Percentiles rank a stretch among this genome's conserved stretches.
Evolutionary conservation across 1,140 invertebrate species (phyloP).

Genomic region (Chironomus striatipennis): DNA sequence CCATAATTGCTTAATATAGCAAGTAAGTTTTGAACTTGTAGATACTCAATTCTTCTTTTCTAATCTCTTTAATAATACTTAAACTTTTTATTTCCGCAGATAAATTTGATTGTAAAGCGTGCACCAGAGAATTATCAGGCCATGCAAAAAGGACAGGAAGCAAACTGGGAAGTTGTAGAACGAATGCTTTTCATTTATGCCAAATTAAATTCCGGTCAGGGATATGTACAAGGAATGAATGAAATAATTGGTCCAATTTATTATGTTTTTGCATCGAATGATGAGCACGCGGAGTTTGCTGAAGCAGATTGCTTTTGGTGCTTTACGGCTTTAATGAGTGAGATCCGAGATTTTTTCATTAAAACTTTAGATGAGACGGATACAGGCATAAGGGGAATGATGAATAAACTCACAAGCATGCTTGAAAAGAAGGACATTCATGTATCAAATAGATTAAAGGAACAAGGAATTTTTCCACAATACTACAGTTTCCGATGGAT

Average conservation of each 20-base stretch:
- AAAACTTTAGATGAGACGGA: constrained; percentile 89
- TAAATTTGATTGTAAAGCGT: constrained; percentile 56
- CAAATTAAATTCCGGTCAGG: constrained; percentile 94
- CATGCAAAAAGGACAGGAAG: constrained; percentile 72
- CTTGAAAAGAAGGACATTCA: constrained; percentile 67
- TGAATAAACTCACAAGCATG: constrained; percentile 65
- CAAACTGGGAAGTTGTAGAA: constrained; percentile 96
- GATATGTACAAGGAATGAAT: constrained; percentile 99
- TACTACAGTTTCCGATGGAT: constrained; percentile 97
- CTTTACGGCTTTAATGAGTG: constrained; percentile 94
- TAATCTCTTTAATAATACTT: not conserved
- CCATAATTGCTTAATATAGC: constrained; percentile 31
- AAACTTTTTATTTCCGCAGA: constrained; percentile 27
- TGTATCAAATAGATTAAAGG: constrained; percentile 65
- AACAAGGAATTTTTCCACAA: constrained; percentile 83
- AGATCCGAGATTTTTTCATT: constrained; percentile 97
- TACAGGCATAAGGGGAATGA: constrained; percentile 78
- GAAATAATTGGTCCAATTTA: constrained; percentile 98
- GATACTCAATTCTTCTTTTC: too few relatives aligned
- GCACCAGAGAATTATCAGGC: constrained; percentile 70
- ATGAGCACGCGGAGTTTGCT: constrained; percentile 74
- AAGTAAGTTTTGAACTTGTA: constrained; percentile 31
- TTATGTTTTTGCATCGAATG: constrained; percentile 90
- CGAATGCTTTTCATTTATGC: constrained; percentile 95
- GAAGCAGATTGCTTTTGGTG: constrained; percentile 98